These are phyloP conservation scores for Ochotona curzoniae DNA, from an alignment of 2,113 vertebrate species.

Conservation along the genomic window DNA sequence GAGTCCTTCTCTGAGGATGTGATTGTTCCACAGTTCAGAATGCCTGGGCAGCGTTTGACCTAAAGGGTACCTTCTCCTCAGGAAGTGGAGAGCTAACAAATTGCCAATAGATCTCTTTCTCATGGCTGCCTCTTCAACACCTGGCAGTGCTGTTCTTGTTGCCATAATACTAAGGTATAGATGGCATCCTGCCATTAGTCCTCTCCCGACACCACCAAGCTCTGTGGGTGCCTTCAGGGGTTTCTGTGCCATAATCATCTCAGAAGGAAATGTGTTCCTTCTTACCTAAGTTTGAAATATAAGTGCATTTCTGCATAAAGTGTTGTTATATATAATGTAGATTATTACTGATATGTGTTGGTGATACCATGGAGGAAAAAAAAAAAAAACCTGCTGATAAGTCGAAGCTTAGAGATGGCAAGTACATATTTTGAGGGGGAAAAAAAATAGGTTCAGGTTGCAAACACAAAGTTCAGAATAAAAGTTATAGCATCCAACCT, in stretches of 20 bases:
- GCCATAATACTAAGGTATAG: not conserved
- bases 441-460: not conserved
- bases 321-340: not conserved
- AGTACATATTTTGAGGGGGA: constrained; percentile 16
- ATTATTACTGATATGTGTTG: not conserved
- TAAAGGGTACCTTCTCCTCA: not conserved
- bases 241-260: not conserved
- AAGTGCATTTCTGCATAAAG: not conserved
- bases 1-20: not conserved
- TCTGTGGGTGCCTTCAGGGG: not conserved
- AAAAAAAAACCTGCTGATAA: not conserved
- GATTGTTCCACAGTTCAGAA: constrained; percentile 29
- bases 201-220: not conserved
- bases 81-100: constrained; percentile 45
- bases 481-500: not conserved
- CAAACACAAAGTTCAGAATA: constrained; percentile 19
- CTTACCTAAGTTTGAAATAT: constrained; percentile 9
- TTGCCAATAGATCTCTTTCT: constrained; percentile 22
- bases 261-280: not conserved
- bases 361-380: not conserved
- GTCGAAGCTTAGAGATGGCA: constrained; percentile 35
- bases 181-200: not conserved
- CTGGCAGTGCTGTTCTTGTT: not conserved
- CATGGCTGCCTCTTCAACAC: not conserved
- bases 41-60: constrained; percentile 53